Evolutionary conservation across 2,797 vertebrate genomes (phyloP), one percentile per base, ranked within the genome.

Genomic region (Acanthurus lineatus): DNA sequence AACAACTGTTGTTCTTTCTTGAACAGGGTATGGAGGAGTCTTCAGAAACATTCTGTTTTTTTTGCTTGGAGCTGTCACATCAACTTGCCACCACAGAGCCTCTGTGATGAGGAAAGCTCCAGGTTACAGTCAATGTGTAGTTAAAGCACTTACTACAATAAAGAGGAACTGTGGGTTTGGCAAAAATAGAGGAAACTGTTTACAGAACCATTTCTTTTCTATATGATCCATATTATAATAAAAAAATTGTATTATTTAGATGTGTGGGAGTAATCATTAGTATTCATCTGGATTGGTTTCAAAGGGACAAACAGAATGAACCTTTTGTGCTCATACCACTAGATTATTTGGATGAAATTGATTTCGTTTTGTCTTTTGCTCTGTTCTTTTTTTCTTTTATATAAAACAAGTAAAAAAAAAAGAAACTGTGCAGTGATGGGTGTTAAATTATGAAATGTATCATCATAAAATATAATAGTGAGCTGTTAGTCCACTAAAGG

Each of bases 31-130:
- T n/a, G 52, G 44, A 73, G 16, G 49, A 52, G 63, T 42, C 60
- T 71, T 77, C 64, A 32, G 58, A 75, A 65, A 59, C 61, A 75
- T 49, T 28, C 12, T 52, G 32, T 82, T 62, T 59, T 59, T 72
- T 73, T 69, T 32, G 61, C 57, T 54, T 28, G 72, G 68, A 82
- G 70, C 66, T 82, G 79, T 75, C 86, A 83, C 75, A 59, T 71
- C 64, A 65, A 67, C 54, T 77, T 35, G 32, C 32, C 42, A 2
- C 56, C 68, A 56, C 69, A n/a, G 4, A 80, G 62, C 78, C 22
- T 35, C 52, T 54, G 56, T 67, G 73, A 75, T 22, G 64, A 54
- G 19, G 52, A 73, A 54, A 72, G 68, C 72, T 81, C 40, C 67
- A 80, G 78, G 76, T 73, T 74, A 48, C 2, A 53, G 51, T 17